phyloP scores from a whole-genome alignment of 2,888 invertebrate species.

The Philopedon plagiatum region DNA sequence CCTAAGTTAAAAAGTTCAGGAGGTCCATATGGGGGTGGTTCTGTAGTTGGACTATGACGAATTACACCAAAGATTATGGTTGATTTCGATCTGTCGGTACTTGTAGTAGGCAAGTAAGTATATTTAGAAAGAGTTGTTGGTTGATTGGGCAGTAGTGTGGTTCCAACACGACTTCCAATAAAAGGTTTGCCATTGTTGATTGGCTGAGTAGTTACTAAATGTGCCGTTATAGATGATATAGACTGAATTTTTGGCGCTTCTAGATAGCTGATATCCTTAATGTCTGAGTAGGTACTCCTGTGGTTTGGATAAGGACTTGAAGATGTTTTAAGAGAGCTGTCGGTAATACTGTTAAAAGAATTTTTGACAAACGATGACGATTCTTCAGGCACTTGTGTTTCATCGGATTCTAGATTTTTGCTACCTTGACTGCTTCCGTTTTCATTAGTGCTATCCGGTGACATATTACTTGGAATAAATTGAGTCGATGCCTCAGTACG shows the following conservation, averaged over 20 bases:
- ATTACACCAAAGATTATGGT: slow-evolving; percentile 46
- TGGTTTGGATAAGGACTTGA: slow-evolving; percentile 64
- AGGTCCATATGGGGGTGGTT: slow-evolving; percentile 36
- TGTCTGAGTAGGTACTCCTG: slow-evolving; percentile 64
- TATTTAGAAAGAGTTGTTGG: slow-evolving; percentile 47
- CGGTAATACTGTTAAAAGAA: slow-evolving; percentile 58
- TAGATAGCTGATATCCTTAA: slow-evolving; percentile 57
- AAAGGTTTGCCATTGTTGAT: slow-evolving; percentile 65
- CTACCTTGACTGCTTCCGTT: neutral
- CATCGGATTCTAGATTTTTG: slow-evolving; percentile 54
- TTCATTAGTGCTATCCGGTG: neutral
- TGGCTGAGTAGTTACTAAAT: slow-evolving; percentile 63
- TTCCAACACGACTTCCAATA: slow-evolving; percentile 61
- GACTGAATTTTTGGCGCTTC: slow-evolving; percentile 53
- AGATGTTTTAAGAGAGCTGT: slow-evolving; percentile 52
- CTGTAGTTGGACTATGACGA: slow-evolving; percentile 41
- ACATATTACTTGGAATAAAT: neutral
- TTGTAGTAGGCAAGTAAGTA: slow-evolving; percentile 44
- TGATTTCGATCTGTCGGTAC: slow-evolving; percentile 25
- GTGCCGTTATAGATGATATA: slow-evolving; percentile 63
- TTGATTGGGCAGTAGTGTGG: slow-evolving; percentile 48
- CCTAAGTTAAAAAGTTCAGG: slow-evolving; percentile 34
- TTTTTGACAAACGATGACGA: slow-evolving; percentile 81
- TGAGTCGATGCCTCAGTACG: neutral
- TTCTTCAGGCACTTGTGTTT: slow-evolving; percentile 83